phyloP scores from a whole-genome alignment of 2,888 invertebrate species.

The Eurytoma adleriae region DNA sequence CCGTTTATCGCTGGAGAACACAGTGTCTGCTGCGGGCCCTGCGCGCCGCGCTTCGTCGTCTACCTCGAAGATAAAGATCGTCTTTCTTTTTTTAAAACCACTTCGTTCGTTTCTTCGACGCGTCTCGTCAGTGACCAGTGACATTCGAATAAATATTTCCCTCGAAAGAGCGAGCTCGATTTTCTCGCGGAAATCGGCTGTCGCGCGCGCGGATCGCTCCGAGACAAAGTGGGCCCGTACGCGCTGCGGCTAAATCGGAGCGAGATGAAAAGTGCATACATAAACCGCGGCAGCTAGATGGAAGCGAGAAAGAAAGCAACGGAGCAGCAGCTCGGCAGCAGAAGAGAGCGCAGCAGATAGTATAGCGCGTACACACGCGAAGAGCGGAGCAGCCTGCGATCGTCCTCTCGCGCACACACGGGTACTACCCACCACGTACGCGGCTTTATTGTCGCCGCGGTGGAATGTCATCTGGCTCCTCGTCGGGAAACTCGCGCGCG shows the following conservation, averaged over 20 bases:
- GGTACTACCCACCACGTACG: slow-evolving; percentile 52
- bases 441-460: slow-evolving; percentile 45
- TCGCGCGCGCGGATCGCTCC: background rate
- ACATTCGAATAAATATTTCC: background rate
- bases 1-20: slow-evolving; percentile 1
- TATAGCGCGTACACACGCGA: background rate
- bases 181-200: no score
- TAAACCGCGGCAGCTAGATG: slow-evolving; percentile 8
- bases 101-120: background rate
- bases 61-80: no score
- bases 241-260: background rate
- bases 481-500: slow-evolving; percentile 15
- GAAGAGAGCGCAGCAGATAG: slow-evolving; percentile 38
- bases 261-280: background rate
- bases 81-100: no score
- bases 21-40: slow-evolving; percentile 27
- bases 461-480: slow-evolving; percentile 43
- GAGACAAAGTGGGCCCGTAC: background rate
- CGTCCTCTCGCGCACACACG: slow-evolving; percentile 41
- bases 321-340: slow-evolving; percentile 29
- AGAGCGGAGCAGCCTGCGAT: slow-evolving; percentile 49
- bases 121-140: slow-evolving; percentile 9
- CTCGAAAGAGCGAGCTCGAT: background rate
- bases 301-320: slow-evolving; percentile 43
- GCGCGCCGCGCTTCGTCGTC: slow-evolving; percentile 4